Evolutionary conservation across 2,888 invertebrate species (phyloP), one percentile per base, ranked within the genome.

Genomic region (Trisateles emortualis): DNA sequence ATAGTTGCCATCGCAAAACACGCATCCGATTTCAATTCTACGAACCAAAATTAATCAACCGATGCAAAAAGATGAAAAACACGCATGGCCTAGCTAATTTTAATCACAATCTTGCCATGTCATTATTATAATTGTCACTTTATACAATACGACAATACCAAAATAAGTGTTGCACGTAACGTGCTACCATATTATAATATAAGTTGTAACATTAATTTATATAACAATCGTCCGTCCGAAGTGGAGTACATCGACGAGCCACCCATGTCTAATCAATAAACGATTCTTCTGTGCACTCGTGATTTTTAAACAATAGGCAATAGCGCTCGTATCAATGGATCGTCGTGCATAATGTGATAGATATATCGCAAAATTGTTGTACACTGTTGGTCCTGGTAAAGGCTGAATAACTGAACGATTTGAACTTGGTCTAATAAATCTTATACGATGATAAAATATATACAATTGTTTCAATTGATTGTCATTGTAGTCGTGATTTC

Each of bases 261-360:
- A 68, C 70, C 75, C 76, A 70, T 68, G 68, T 62, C 45, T 66
- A 63, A 67, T 58, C 69, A 64, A 71, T 68, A 69, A 73, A 72
- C 71, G 73, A 75, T 68, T 66, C 71, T 72, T 57, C 56, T 72
- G 76, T 62, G 74, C 75, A 78, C 63, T 64, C 61, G 64, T 69
- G 66, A 76, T 76, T 59, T 54, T 57, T 43, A 60, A 74, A 84
- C 84, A 84, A 84, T 83, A 69, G 78, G 80, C 64, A 68, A 71
- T 83, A 74, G 72, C 62, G 43, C 50, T 52, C 59, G 52, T 70
- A 73, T 72, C 73, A 76, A 75, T 74, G 60, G 30, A 50, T 58
- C 45, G 62, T 60, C 52, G 62, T 73, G 64, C 69, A 76, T 76
- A 72, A 68, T 54, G 61, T 66, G 61, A 57, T 68, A 54, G 59